A percentile compares a stretch with the other conserved stretches of the same genome.
phyloP scores from a whole-genome alignment of 2,888 invertebrate species.

The Apocheima hispidaria region DNA sequence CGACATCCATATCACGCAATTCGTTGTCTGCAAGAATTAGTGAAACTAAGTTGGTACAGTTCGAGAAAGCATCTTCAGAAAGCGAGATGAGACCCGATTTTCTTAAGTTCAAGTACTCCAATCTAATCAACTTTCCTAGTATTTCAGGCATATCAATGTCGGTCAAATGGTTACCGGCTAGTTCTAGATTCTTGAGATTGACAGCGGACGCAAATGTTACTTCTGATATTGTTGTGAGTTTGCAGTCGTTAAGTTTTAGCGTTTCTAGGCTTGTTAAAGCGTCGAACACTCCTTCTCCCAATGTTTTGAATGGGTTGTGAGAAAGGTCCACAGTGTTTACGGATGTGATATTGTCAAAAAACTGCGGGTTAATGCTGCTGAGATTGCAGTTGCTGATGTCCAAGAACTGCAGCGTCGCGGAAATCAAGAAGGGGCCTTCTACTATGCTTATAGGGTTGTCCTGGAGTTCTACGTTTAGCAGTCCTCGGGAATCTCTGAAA shows the following conservation, averaged over 20 bases:
- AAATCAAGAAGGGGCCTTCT: constrained; percentile 88
- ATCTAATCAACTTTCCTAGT: constrained; percentile 85
- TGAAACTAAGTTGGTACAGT: constrained; percentile 87
- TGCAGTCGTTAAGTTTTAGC: constrained; percentile 88
- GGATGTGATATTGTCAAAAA: constrained; percentile 89
- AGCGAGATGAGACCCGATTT: constrained; percentile 87
- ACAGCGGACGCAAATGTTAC: constrained; percentile 85
- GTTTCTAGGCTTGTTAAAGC: constrained; percentile 88
- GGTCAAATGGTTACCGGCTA: constrained; percentile 86
- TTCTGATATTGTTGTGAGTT: constrained; percentile 85
- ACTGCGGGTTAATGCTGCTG: constrained; percentile 85
- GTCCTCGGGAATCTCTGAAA: constrained; percentile 88
- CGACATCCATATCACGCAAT: constrained; percentile 88
- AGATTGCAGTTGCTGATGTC: constrained; percentile 89
- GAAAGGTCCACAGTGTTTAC: constrained; percentile 90
- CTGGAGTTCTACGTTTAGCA: constrained; percentile 89
- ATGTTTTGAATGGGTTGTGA: constrained; percentile 86
- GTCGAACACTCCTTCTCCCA: constrained; percentile 87
- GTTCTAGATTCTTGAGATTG: constrained; percentile 88
- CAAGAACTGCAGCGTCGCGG: constrained; percentile 88
- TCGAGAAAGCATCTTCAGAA: constrained; percentile 88
- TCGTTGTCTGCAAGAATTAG: constrained; percentile 89
- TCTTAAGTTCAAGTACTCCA: constrained; percentile 88
- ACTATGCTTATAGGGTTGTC: constrained; percentile 88
- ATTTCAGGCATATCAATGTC: constrained; percentile 87